phyloP scores from a whole-genome alignment of 2,113 vertebrate species.

The Neolamprologus sp. region DNA sequence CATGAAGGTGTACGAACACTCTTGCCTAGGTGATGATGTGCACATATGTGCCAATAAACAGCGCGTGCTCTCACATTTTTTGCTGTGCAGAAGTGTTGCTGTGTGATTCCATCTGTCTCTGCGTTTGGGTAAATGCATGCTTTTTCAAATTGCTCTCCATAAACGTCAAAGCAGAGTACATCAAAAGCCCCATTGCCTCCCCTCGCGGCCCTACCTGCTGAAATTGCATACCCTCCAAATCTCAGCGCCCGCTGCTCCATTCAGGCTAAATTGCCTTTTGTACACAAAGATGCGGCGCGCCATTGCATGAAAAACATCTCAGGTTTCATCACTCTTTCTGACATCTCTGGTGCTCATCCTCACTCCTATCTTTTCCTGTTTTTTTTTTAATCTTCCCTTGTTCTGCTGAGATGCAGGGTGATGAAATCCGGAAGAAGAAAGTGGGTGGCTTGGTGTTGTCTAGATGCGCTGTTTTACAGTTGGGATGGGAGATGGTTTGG shows the following conservation, averaged over 20 bases:
- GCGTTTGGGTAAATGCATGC: conserved; percentile 18
- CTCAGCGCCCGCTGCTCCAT: conserved; percentile 12
- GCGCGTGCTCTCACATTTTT: not conserved
- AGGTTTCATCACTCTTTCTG: conserved; percentile 52
- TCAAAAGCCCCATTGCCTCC: conserved; percentile 23
- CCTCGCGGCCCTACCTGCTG: conserved; percentile 2
- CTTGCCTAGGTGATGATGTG: not conserved
- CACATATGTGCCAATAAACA: not conserved
- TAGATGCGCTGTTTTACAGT: not conserved
- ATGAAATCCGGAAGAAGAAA: not conserved
- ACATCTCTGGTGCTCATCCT: not conserved
- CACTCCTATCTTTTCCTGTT: not conserved
- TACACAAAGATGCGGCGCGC: conserved; percentile 32
- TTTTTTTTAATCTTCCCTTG: not conserved
- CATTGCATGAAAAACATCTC: conserved; percentile 45
- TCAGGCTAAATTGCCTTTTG: conserved; percentile 45
- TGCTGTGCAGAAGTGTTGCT: not conserved
- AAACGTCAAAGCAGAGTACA: conserved; percentile 36
- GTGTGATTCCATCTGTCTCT: conserved; percentile 20
- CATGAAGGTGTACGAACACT: not conserved
- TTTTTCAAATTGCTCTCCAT: conserved; percentile 28
- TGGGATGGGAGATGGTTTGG: not conserved
- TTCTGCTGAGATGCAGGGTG: conserved; percentile 18
- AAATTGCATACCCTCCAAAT: conserved; percentile 28
- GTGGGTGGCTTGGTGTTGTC: not conserved